Conservation (phyloP, 2,888 invertebrate species). For the Salticus scenicus region DNA sequence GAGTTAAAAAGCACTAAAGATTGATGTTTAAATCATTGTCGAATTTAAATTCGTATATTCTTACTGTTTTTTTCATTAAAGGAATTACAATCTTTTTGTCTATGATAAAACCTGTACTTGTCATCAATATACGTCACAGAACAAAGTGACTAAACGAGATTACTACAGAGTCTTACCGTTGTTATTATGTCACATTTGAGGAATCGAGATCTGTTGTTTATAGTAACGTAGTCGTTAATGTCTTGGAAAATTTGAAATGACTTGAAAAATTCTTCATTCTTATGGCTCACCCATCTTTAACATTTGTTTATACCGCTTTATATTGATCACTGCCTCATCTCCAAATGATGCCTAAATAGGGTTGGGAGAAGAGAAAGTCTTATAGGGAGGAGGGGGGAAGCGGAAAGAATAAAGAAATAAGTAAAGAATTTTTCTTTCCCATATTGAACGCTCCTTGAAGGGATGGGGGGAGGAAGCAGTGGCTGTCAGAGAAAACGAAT, state of each 20-base stretch:
- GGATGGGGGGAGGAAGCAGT: constrained; percentile 26
- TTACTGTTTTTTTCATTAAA: too few relatives aligned
- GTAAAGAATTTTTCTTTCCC: constrained; percentile 23
- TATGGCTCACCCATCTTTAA: neutral
- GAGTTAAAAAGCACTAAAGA: too few relatives aligned
- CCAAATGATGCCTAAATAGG: constrained; percentile 13
- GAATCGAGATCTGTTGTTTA: too few relatives aligned
- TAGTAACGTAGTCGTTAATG: too few relatives aligned
- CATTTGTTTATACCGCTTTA: constrained; percentile 34
- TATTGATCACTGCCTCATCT: constrained; percentile 28
- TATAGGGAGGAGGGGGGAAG: neutral
- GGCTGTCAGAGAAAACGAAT: constrained; percentile 66
- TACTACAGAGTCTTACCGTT: too few relatives aligned
- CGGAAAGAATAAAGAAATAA: neutral
- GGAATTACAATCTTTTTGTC: too few relatives aligned
- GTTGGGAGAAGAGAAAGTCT: neutral
- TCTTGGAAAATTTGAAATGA: neutral
- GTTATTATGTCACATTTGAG: too few relatives aligned
- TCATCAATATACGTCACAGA: too few relatives aligned
- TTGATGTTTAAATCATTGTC: too few relatives aligned
- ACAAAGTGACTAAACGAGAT: too few relatives aligned
- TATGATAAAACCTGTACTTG: too few relatives aligned
- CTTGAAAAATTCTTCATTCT: neutral
- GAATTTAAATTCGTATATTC: too few relatives aligned
- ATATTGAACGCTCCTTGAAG: constrained; percentile 29